Conservation (phyloP, 2,113 vertebrate species). For the Dasypus novemcinctus region DNA sequence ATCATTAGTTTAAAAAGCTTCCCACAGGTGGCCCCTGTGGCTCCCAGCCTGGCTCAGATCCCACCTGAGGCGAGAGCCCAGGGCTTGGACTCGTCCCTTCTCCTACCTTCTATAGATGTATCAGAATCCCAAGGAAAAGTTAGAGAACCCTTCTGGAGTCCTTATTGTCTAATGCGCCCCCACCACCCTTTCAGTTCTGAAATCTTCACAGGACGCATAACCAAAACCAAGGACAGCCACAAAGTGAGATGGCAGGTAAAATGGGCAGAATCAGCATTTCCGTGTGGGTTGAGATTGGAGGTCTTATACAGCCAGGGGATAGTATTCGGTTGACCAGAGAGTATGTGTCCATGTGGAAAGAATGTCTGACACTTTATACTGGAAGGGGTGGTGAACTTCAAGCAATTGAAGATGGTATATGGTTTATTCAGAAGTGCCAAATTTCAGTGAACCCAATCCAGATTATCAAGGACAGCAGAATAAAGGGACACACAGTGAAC, state of each 20-base stretch:
- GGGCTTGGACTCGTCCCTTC: background rate
- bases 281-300: constrained; percentile 98
- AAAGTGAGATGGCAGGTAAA: constrained; percentile 97
- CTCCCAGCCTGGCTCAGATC: background rate
- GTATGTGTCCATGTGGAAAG: constrained; percentile 99
- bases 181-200: background rate
- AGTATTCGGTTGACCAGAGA: constrained; percentile 98
- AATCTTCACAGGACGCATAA: constrained; percentile 90
- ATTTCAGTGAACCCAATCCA: constrained; percentile 97
- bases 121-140: background rate
- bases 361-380: constrained; percentile 96
- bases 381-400: constrained; percentile 97
- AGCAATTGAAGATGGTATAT: constrained; percentile 99
- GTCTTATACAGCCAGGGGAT: constrained; percentile 96
- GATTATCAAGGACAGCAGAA: constrained; percentile 90
- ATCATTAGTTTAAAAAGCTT: background rate
- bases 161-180: background rate
- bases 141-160: background rate
- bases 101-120: background rate
- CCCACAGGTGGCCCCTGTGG: constrained; percentile 46
- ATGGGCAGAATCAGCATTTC: constrained; percentile 98
- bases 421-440: constrained; percentile 99
- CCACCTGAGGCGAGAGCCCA: background rate
- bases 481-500: constrained; percentile 92
- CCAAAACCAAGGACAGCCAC: constrained; percentile 98